These are phyloP conservation scores for Progne subis DNA, from an alignment of 2,113 vertebrate species.

Conservation along the genomic window DNA sequence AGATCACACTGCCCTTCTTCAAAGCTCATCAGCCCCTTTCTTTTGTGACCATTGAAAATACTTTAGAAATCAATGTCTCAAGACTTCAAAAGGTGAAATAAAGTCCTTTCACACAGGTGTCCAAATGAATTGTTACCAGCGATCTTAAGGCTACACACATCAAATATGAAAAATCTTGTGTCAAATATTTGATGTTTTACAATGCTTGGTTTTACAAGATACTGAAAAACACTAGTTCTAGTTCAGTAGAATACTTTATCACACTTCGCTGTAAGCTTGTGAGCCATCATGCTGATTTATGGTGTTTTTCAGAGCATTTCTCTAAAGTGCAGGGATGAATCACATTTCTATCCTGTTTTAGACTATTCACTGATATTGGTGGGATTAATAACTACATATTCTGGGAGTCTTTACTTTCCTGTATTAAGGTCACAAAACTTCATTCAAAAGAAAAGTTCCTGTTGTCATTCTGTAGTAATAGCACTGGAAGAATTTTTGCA, in stretches of 20 bases:
- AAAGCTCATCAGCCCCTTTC: neutral
- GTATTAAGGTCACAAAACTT: neutral
- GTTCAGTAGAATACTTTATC: slow-evolving; percentile 1
- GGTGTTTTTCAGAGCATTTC: neutral
- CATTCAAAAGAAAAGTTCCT: neutral
- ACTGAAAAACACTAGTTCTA: neutral
- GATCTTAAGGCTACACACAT: neutral
- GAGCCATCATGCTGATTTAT: neutral
- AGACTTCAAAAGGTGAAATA: neutral
- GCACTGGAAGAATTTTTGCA: neutral
- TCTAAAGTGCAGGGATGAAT: neutral
- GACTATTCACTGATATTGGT: neutral
- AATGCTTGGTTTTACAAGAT: neutral
- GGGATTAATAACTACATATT: neutral
- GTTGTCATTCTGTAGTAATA: neutral
- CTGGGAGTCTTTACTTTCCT: neutral
- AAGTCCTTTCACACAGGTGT: neutral
- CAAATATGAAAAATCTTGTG: neutral
- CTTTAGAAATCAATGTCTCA: neutral
- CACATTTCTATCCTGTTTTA: neutral
- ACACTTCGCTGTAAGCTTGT: neutral
- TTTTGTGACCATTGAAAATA: neutral
- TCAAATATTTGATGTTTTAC: neutral
- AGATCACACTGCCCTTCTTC: neutral
- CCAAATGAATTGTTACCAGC: neutral